Evolutionary conservation across 2,797 vertebrate species (phyloP).

Genomic region (Pangasius mekongensis): DNA sequence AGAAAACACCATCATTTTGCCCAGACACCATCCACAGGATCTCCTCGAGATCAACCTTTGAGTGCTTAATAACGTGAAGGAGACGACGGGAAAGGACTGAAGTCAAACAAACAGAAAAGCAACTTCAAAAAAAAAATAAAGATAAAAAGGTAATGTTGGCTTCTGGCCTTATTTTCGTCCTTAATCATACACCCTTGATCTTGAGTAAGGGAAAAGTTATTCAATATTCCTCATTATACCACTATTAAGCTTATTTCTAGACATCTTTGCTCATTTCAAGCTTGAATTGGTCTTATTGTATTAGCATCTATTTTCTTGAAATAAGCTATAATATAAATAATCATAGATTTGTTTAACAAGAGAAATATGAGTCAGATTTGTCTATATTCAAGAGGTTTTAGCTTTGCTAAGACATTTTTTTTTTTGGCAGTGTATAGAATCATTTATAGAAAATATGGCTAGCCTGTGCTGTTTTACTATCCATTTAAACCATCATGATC

Average conservation of each 20-base stretch:
- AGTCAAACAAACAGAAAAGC: neutral
- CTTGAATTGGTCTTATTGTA: neutral
- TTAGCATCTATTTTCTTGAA: neutral
- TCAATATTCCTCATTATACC: neutral
- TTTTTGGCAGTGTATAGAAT: neutral
- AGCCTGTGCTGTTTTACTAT: no score
- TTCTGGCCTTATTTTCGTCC: neutral
- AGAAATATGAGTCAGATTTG: neutral
- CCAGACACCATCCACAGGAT: neutral
- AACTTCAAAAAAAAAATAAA: neutral
- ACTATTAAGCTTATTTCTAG: neutral
- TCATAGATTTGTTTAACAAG: neutral
- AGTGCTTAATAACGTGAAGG: neutral
- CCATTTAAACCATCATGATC: neutral
- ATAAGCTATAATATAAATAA: neutral
- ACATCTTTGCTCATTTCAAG: neutral
- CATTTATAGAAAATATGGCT: neutral
- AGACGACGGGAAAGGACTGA: neutral
- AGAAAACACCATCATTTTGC: neutral
- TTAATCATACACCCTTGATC: neutral
- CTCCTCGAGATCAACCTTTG: neutral
- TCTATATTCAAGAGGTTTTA: neutral
- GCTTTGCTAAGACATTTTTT: neutral
- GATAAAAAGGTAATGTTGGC: neutral
- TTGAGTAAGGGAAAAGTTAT: neutral